These are phyloP conservation scores for Irena cyanogastra DNA, from an alignment of 2,113 vertebrate genomes.

Conservation along the genomic window DNA sequence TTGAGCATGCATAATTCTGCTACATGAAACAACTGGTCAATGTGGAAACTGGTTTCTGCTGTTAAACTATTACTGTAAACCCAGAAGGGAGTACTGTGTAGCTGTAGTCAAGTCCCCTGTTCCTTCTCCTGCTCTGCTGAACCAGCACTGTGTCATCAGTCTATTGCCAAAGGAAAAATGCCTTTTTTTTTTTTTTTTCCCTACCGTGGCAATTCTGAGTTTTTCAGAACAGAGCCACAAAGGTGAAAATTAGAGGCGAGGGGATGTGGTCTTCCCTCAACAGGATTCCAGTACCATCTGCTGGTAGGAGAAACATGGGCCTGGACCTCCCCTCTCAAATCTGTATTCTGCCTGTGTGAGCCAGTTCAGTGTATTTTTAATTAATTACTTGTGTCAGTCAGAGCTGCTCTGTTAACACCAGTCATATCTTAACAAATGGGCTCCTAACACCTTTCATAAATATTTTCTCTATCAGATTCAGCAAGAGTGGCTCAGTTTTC, in stretches of 20 bases:
- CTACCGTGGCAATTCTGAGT: neutral
- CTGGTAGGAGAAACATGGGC: neutral
- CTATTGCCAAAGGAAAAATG: neutral
- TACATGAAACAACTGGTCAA: neutral
- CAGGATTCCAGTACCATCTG: constrained; percentile 12
- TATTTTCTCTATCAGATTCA: constrained; percentile 25
- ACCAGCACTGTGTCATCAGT: neutral
- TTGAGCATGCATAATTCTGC: neutral
- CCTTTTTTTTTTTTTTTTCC: neutral
- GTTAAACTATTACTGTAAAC: neutral
- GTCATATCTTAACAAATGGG: constrained; percentile 39
- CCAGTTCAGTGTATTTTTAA: constrained; percentile 7
- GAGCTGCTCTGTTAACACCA: neutral
- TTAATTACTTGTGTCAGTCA: constrained; percentile 44
- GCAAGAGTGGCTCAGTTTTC: neutral
- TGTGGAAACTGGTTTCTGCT: neutral
- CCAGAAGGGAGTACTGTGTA: neutral
- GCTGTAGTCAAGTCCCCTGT: neutral
- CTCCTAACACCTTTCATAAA: constrained; percentile 35
- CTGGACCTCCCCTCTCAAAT: neutral
- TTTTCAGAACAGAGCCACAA: neutral
- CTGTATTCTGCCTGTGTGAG: neutral
- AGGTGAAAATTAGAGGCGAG: neutral
- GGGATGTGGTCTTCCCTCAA: neutral
- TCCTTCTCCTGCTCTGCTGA: neutral